Conservation (phyloP, 2,113 vertebrate species). For the Ptychochromis oligacanthus region DNA sequence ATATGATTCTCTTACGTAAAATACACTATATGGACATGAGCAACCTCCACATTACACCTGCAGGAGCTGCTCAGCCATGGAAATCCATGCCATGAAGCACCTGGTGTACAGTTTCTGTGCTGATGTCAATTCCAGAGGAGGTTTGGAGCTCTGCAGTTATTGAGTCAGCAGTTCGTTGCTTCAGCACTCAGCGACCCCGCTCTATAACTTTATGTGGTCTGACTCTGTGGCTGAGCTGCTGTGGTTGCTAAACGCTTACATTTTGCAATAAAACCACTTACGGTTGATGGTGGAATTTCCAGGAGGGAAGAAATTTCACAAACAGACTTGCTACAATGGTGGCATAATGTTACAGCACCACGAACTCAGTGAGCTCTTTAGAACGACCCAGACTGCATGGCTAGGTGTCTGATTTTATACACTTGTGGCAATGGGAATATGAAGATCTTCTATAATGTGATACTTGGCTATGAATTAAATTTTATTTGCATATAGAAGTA, state of each 20-base stretch:
- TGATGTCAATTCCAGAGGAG: neutral
- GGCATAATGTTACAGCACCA: too few relatives aligned
- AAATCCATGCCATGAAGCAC: rapidly evolving
- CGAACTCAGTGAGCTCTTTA: neutral
- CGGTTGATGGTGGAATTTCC: neutral
- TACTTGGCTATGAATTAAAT: too few relatives aligned
- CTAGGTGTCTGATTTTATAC: too few relatives aligned
- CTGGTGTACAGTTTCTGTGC: neutral
- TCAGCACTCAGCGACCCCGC: rapidly evolving
- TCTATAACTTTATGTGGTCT: neutral
- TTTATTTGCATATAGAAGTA: neutral
- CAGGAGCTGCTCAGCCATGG: rapidly evolving
- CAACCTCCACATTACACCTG: rapidly evolving
- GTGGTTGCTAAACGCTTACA: neutral
- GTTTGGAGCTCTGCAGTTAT: neutral
- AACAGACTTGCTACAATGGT: neutral
- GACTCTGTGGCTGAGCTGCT: rapidly evolving
- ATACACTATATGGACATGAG: rapidly evolving
- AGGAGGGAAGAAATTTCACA: rapidly evolving
- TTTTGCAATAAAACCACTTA: neutral
- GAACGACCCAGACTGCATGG: neutral
- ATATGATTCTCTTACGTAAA: neutral
- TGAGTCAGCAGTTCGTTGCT: rapidly evolving
- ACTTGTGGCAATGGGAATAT: too few relatives aligned
- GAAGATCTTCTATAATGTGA: too few relatives aligned